Evolutionary conservation across 2,113 vertebrate species (phyloP).

Genomic region (Ranitomeya variabilis): DNA sequence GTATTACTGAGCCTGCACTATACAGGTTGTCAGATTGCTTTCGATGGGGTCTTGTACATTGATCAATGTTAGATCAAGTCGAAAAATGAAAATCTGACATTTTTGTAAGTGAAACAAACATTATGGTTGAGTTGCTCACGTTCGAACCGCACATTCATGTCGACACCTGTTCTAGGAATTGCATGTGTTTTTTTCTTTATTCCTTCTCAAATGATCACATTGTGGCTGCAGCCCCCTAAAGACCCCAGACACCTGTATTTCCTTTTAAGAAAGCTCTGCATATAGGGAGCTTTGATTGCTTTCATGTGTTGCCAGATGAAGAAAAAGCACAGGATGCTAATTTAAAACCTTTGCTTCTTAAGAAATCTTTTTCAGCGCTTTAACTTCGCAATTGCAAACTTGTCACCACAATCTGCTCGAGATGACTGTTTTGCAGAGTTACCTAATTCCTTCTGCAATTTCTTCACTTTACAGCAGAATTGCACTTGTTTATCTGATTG

Average conservation of each 20-base stretch:
- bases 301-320: slow-evolving; percentile 48
- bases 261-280: slow-evolving; percentile 18
- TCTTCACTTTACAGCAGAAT: not conserved
- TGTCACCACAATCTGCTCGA: slow-evolving; percentile 35
- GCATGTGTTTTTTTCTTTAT: not conserved
- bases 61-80: not conserved
- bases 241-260: slow-evolving; percentile 48
- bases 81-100: not conserved
- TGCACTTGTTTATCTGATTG: not conserved
- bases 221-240: slow-evolving; percentile 28
- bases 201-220: slow-evolving; percentile 4
- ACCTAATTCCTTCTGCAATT: slow-evolving; percentile 8
- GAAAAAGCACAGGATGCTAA: slow-evolving; percentile 35
- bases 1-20: too few species aligned
- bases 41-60: not conserved
- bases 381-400: slow-evolving; percentile 40
- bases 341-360: slow-evolving; percentile 32
- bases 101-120: not conserved
- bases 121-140: not conserved
- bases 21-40: too few species aligned
- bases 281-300: slow-evolving; percentile 33
- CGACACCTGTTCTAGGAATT: slow-evolving; percentile 32
- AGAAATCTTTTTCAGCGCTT: slow-evolving; percentile 48
- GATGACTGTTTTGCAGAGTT: slow-evolving; percentile 24
- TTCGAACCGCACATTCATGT: not conserved